phyloP scores from a whole-genome alignment of 2,113 vertebrate genomes.

The Motacilla tschutschensis region DNA sequence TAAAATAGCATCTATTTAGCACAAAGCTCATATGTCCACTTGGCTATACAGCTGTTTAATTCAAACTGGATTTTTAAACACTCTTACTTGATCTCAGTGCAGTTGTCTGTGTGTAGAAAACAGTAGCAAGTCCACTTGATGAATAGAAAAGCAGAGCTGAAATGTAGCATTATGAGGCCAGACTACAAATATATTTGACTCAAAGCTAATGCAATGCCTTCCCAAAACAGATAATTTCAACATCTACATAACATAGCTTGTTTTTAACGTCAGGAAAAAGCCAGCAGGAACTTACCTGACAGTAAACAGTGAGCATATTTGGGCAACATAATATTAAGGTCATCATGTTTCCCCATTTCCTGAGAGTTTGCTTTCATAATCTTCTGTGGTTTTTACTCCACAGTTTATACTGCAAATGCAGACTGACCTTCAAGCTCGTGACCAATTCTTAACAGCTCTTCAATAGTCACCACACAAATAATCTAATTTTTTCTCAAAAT shows the following conservation, averaged over 20 bases:
- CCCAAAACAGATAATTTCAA: constrained; percentile 12
- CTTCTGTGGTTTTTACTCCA: constrained; percentile 1
- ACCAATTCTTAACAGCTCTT: background rate
- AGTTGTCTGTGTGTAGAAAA: background rate
- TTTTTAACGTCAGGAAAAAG: constrained; percentile 23
- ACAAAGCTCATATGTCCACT: background rate
- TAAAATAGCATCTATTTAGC: background rate
- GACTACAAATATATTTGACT: constrained; percentile 12
- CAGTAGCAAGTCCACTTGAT: background rate
- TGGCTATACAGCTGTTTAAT: background rate
- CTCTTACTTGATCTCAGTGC: constrained; percentile 61
- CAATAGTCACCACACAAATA: background rate
- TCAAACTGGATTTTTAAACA: background rate
- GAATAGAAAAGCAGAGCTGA: background rate
- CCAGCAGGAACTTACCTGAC: constrained; percentile 9
- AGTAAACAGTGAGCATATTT: constrained; percentile 42
- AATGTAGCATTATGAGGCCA: background rate
- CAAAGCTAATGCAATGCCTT: background rate
- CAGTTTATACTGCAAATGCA: constrained; percentile 20
- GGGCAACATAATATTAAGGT: constrained; percentile 54
- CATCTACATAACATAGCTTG: background rate
- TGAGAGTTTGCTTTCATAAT: constrained; percentile 42
- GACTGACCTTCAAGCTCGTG: constrained; percentile 17
- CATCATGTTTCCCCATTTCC: constrained; percentile 50
- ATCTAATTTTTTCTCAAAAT: background rate